Evolutionary conservation across 2,113 vertebrate genomes (phyloP).

Genomic region (Solea senegalensis): DNA sequence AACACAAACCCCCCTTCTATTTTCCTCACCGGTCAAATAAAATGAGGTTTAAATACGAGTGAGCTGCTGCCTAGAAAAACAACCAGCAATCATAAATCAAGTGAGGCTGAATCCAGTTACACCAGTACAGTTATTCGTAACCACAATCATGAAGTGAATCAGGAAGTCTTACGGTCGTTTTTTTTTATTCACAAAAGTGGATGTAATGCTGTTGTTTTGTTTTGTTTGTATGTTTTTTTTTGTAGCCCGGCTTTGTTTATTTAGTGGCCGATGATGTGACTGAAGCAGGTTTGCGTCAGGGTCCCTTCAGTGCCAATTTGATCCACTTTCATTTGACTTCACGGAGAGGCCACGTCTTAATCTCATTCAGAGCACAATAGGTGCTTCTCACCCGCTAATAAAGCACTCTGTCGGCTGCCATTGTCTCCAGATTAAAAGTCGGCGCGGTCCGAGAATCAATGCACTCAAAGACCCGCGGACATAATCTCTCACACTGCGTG

Average conservation of each 20-base stretch:
- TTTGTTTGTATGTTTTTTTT: slow-evolving; percentile 2
- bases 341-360: slow-evolving; percentile 4
- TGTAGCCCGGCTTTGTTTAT: not conserved
- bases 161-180: not conserved
- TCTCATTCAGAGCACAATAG: not conserved
- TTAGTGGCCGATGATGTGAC: slow-evolving; percentile 17
- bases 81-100: slow-evolving; percentile 23
- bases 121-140: slow-evolving; percentile 15
- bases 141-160: slow-evolving; percentile 15
- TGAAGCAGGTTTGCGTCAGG: not conserved
- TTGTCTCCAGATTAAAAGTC: not conserved
- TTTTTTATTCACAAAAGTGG: slow-evolving; percentile 13
- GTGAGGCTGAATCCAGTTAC: slow-evolving; percentile 5
- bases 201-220: not conserved
- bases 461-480: not conserved
- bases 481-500: no score
- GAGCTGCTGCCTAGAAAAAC: slow-evolving; percentile 13
- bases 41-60: slow-evolving; percentile 16
- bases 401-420: not conserved
- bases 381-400: slow-evolving; percentile 4
- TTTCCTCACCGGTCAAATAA: slow-evolving; percentile 6
- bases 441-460: not conserved
- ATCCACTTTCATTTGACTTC: slow-evolving; percentile 21
- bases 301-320: not conserved
- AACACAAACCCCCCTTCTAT: not conserved